Conservation (phyloP, 2,797 vertebrate genomes). For the Microctenopoma steveboyesi region DNA sequence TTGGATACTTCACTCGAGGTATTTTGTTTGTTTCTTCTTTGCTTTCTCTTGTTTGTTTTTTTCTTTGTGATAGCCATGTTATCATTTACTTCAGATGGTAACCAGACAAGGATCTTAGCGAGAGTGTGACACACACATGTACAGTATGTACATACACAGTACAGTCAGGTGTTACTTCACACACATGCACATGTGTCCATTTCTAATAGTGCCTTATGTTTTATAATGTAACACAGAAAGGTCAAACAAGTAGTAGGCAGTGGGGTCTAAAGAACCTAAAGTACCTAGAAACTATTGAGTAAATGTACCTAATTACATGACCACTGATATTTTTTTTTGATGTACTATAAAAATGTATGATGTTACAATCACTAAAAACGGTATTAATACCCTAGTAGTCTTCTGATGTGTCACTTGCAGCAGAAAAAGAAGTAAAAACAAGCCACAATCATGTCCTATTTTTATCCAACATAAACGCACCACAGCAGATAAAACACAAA, state of each 20-base stretch:
- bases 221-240: too few relatives aligned
- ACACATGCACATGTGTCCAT: not conserved
- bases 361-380: not conserved
- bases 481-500: constrained; percentile 17
- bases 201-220: too few relatives aligned
- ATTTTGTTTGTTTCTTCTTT: not conserved
- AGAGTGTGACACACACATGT: not conserved
- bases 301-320: too few relatives aligned
- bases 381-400: not conserved
- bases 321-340: too few relatives aligned
- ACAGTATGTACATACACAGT: not conserved
- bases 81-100: constrained; percentile 26
- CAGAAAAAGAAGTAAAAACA: not conserved
- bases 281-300: too few relatives aligned
- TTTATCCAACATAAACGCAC: not conserved
- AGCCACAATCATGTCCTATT: not conserved
- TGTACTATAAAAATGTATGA: too few relatives aligned
- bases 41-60: not conserved
- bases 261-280: too few relatives aligned
- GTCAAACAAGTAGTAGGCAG: too few relatives aligned
- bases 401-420: not conserved
- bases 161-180: not conserved
- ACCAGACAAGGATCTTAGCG: not conserved
- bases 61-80: constrained; percentile 3
- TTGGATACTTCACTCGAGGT: not conserved